These are phyloP conservation scores for Lysandra bellargus DNA, from an alignment of 2,888 invertebrate genomes.

Conservation along the genomic window DNA sequence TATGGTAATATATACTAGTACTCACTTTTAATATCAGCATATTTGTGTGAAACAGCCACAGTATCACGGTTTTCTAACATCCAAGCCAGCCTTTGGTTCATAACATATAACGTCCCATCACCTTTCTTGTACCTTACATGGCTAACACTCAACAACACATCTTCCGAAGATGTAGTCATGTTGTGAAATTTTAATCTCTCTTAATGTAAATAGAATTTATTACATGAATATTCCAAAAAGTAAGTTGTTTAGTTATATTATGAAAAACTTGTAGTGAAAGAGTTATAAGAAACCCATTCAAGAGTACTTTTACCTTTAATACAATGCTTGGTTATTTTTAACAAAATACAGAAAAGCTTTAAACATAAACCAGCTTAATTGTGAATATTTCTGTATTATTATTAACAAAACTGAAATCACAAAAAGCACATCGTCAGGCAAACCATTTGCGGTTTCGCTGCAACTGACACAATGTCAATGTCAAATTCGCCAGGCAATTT, in stretches of 20 bases:
- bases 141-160: slow-evolving; percentile 94
- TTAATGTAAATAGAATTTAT: neutral
- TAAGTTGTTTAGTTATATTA: neutral
- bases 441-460: slow-evolving; percentile 62
- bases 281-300: neutral
- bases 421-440: slow-evolving; percentile 63
- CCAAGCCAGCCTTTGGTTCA: slow-evolving; percentile 98
- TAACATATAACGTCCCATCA: slow-evolving; percentile 96
- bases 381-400: slow-evolving; percentile 40
- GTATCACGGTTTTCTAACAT: slow-evolving; percentile 96
- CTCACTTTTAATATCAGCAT: slow-evolving; percentile 97
- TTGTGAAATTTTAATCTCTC: slow-evolving; percentile 29
- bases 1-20: slow-evolving; percentile 35
- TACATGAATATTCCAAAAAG: neutral
- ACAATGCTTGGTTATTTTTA: neutral
- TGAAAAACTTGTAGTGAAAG: neutral
- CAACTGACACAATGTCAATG: slow-evolving; percentile 49
- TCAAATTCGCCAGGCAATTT: slow-evolving; percentile 26
- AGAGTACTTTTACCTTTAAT: neutral
- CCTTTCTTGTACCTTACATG: slow-evolving; percentile 97
- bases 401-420: slow-evolving; percentile 55
- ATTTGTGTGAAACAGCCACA: slow-evolving; percentile 95
- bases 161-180: slow-evolving; percentile 95
- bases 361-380: slow-evolving; percentile 23
- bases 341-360: slow-evolving; percentile 11